Evolutionary conservation across 1,140 invertebrate genomes (phyloP), one percentile per base, ranked within the genome.

Genomic region (Luehdorfia chinensis): DNA sequence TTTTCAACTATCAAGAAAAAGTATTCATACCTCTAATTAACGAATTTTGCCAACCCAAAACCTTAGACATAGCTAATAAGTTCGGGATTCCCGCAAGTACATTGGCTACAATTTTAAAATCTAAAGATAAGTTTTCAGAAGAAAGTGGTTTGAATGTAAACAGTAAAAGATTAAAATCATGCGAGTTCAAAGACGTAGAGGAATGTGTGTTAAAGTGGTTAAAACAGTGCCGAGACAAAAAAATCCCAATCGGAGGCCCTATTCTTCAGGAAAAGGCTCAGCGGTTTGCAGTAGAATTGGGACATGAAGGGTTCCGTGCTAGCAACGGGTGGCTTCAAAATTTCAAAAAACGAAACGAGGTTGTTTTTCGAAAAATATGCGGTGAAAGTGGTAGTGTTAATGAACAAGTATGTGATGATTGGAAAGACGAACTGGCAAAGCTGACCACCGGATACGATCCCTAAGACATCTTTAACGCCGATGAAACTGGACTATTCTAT

Each of bases 401-500:
- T 27, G 23, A 27, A 27, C 7, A 27, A 27, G 23, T 27, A 21
- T 21, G 19, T 21, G 32, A 36, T 47, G 25, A 37, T 21, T 48
- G 50, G 45, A 50, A 47, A 43, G 32, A 49, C 18, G 34, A 58
- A 49, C 46, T 58, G 36, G 39, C 49, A 53, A 44, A 28, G 36
- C 16, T 45, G 45, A 44, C 44, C 19, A 7, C 30, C 36, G 46
- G 34, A 36, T 88, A 87, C 57, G 41, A 59, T 18, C 56, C 67
- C 39, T 51, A 78, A 31, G 65, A 87, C 51, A 66, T 88, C 36
- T 88, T 72, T 65, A 89, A 88, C 59, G 69, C 71, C 9, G 83
- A 88, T 59, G 84, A 89, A 66, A 87, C 76, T 19, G 78, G 75
- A 6, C 59, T 89, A 19, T 88, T 77, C 87, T 66, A 34, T 55